A percentile compares a stretch with the other conserved stretches of the same genome.
Conservation (phyloP, 2,797 vertebrate genomes). For the Leptodactylus fallax region DNA sequence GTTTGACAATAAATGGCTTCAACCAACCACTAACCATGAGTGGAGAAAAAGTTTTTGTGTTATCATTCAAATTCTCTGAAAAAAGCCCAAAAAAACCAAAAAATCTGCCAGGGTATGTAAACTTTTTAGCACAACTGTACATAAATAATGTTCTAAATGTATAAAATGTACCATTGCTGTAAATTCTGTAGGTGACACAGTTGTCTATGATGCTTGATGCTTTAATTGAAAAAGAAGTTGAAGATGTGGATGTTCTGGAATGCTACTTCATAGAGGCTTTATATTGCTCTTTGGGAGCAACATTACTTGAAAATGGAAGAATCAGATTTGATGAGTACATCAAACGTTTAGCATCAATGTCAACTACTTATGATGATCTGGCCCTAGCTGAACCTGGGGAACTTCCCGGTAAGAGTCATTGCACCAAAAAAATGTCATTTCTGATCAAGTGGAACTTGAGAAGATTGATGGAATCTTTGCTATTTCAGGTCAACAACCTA, state of each 20-base stretch:
- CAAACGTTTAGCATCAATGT: slow-evolving; percentile 84
- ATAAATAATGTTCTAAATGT: background rate
- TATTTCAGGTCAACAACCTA: slow-evolving; percentile 85
- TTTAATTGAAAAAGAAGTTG: slow-evolving; percentile 76
- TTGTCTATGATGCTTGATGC: slow-evolving; percentile 86
- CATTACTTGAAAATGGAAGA: slow-evolving; percentile 81
- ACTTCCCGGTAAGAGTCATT: slow-evolving; percentile 83
- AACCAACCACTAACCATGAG: too few species aligned
- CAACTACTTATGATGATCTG: slow-evolving; percentile 73
- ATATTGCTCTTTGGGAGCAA: slow-evolving; percentile 89
- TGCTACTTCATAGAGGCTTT: slow-evolving; percentile 93
- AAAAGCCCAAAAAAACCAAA: too few species aligned
- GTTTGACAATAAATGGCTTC: too few species aligned
- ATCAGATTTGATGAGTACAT: slow-evolving; percentile 86
- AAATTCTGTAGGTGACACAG: slow-evolving; percentile 83
- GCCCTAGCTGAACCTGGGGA: slow-evolving; percentile 83
- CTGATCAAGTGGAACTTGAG: background rate
- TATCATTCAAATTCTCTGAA: too few species aligned
- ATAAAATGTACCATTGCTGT: background rate
- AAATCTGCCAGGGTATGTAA: too few species aligned
- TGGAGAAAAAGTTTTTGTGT: too few species aligned
- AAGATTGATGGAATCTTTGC: background rate
- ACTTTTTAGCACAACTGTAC: too few species aligned
- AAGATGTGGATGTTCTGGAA: slow-evolving; percentile 82
- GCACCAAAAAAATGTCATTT: background rate